Percentiles rank a stretch among this genome's conserved stretches.
These are phyloP conservation scores for Myrmophylax atrothorax DNA, from an alignment of 2,113 vertebrate species.

Conservation along the genomic window DNA sequence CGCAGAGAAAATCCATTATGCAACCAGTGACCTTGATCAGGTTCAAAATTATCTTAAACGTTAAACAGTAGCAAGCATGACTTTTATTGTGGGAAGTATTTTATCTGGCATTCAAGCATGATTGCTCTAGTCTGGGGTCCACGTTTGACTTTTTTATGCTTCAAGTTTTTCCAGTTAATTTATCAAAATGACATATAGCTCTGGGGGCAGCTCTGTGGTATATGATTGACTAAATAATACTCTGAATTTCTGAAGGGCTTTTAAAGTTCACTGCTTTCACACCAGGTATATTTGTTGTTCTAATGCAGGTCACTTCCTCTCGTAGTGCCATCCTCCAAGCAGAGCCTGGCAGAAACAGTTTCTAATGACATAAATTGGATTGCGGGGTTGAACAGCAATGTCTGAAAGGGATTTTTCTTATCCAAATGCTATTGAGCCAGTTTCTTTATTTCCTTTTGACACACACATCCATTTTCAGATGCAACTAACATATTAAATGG, in stretches of 20 bases:
- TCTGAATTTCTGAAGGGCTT: conserved; percentile 47
- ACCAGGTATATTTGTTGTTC: conserved; percentile 40
- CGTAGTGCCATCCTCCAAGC: neutral
- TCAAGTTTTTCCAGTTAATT: conserved; percentile 69
- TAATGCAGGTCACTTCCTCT: conserved; percentile 42
- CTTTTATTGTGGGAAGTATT: conserved; percentile 62
- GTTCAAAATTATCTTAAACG: conserved; percentile 69
- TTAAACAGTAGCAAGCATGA: conserved; percentile 60
- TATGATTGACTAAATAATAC: conserved; percentile 77
- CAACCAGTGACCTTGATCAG: conserved; percentile 67
- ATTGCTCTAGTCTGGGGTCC: conserved; percentile 21
- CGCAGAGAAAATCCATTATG: neutral
- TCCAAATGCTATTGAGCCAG: neutral
- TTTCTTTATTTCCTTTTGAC: conserved; percentile 4
- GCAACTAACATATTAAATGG: neutral
- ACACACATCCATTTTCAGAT: neutral
- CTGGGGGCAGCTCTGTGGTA: conserved; percentile 52
- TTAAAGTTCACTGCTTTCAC: conserved; percentile 61
- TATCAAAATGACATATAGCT: conserved; percentile 69
- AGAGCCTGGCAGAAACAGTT: neutral
- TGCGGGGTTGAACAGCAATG: neutral
- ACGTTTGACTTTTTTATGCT: conserved; percentile 55
- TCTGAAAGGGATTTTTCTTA: neutral
- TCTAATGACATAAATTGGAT: neutral
- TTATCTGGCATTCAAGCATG: conserved; percentile 53